Evolutionary conservation across 1,140 invertebrate genomes (phyloP).

Genomic region (Octopus sinensis): DNA sequence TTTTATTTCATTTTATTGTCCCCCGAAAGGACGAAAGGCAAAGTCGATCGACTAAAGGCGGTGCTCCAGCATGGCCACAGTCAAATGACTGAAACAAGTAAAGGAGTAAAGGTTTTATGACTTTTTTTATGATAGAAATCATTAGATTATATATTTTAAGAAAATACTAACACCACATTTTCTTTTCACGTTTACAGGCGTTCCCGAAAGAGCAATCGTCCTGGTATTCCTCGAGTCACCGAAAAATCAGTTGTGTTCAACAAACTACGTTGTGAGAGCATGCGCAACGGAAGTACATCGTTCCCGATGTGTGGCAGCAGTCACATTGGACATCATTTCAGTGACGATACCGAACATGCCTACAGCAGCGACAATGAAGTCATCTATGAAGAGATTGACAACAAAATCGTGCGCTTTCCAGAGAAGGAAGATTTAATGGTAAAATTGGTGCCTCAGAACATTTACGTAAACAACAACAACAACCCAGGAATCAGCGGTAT

Average conservation of each 20-base stretch:
- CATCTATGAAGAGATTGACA: constrained; percentile 8
- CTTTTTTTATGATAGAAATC: no score
- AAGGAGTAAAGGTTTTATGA: no score
- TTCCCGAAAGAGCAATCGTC: not conserved
- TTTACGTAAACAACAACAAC: constrained; percentile 3
- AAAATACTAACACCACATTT: no score
- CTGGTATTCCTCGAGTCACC: not conserved
- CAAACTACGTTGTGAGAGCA: constrained; percentile 9
- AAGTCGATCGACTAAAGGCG: no score
- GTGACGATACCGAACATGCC: not conserved
- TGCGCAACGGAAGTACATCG: not conserved
- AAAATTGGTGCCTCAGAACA: not conserved
- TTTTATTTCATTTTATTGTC: no score
- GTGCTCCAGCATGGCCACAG: no score
- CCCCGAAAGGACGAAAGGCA: no score
- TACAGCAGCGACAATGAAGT: not conserved
- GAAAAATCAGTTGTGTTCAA: constrained; percentile 4
- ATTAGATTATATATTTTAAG: no score
- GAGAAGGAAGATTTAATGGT: not conserved
- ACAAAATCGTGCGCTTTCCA: not conserved
- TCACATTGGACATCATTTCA: not conserved
- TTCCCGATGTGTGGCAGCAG: not conserved
- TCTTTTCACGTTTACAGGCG: not conserved
- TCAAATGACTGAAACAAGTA: no score
- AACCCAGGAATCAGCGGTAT: not conserved